phyloP scores from a whole-genome alignment of 2,888 invertebrate species.

The Emmelina monodactyla region DNA sequence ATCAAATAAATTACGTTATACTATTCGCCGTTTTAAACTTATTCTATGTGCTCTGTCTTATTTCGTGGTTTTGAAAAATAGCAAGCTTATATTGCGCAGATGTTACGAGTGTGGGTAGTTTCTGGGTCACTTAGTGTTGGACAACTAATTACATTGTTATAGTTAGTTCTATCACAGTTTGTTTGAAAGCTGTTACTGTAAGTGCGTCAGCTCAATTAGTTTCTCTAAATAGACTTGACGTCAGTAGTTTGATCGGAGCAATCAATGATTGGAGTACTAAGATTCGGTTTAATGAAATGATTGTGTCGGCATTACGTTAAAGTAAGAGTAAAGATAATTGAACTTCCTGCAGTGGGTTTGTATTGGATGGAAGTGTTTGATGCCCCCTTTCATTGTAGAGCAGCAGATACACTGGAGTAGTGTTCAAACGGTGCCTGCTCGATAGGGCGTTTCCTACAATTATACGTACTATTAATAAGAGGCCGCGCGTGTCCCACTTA shows the following conservation, averaged over 20 bases:
- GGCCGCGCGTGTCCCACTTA: conserved; percentile 11
- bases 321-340: conserved; percentile 61
- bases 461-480: conserved; percentile 60
- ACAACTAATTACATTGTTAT: background rate
- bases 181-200: conserved; percentile 1
- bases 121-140: background rate
- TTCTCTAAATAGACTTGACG: conserved; percentile 1
- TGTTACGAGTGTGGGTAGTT: background rate
- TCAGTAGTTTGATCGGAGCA: conserved; percentile 31
- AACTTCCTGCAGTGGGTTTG: conserved; percentile 53
- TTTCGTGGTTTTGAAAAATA: too few species aligned
- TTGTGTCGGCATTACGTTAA: conserved; percentile 59
- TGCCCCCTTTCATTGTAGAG: conserved; percentile 37
- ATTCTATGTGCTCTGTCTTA: too few species aligned
- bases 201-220: background rate
- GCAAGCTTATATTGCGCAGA: too few species aligned
- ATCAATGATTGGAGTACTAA: conserved; percentile 47
- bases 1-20: too few species aligned
- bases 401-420: conserved; percentile 26
- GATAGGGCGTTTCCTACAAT: conserved; percentile 63
- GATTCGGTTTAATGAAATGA: conserved; percentile 60
- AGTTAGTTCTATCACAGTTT: background rate
- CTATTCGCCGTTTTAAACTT: too few species aligned
- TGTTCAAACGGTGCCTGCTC: conserved; percentile 28
- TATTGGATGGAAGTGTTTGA: conserved; percentile 41